Evolutionary conservation across 2,113 vertebrate genomes (phyloP).

Genomic region (Ceyx cyanopectus): DNA sequence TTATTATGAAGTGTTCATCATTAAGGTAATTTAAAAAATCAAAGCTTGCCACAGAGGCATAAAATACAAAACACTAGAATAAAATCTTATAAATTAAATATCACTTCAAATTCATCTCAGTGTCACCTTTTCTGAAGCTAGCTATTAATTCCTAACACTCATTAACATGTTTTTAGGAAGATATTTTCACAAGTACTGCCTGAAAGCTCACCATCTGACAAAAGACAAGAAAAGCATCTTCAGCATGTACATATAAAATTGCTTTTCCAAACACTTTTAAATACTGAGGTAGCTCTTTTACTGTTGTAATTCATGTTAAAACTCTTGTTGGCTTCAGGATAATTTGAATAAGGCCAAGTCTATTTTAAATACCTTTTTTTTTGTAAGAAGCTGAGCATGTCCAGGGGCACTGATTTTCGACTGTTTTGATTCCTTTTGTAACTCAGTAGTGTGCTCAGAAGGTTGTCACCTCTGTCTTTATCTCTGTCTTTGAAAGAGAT

Average conservation of each 20-base stretch:
- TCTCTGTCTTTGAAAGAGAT: background rate
- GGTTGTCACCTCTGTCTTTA: background rate
- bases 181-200: background rate
- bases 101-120: background rate
- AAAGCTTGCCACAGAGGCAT: background rate
- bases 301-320: background rate
- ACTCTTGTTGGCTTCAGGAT: background rate
- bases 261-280: background rate
- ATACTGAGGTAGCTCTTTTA: background rate
- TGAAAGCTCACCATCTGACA: background rate
- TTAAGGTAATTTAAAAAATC: background rate
- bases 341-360: background rate
- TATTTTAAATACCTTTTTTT: background rate
- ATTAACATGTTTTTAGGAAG: background rate
- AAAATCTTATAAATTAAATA: background rate
- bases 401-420: background rate
- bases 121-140: background rate
- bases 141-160: background rate
- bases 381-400: background rate
- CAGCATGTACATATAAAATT: background rate
- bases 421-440: background rate
- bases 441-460: background rate
- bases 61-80: background rate
- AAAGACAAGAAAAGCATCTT: background rate
- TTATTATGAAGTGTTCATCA: background rate